Evolutionary conservation across 2,888 invertebrate species (phyloP).

Genomic region (Limnephilus auricula): DNA sequence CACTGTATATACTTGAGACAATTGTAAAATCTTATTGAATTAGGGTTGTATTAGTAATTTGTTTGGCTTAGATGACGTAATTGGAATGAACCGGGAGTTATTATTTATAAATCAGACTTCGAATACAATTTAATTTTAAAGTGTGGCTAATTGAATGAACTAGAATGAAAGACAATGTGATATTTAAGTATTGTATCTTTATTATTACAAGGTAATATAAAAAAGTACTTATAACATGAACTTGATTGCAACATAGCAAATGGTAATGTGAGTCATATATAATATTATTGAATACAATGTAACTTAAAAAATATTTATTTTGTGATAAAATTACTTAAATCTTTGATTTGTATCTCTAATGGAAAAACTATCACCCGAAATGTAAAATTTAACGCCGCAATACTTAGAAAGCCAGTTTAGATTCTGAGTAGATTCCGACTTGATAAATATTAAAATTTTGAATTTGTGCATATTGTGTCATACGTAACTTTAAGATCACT

Average conservation of each 20-base stretch:
- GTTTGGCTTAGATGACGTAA: not conserved
- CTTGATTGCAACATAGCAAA: constrained; percentile 39
- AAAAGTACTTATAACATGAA: constrained; percentile 48
- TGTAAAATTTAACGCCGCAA: not conserved
- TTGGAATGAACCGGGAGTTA: not conserved
- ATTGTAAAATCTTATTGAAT: not conserved
- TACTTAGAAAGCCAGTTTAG: not conserved
- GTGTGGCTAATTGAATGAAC: constrained; percentile 7
- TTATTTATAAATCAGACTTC: not conserved
- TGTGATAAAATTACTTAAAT: constrained; percentile 37
- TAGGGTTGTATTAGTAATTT: not conserved
- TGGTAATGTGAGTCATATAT: constrained; percentile 37
- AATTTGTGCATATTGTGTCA: not conserved
- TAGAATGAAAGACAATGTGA: constrained; percentile 45
- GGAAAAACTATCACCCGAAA: not conserved
- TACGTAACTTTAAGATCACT: not conserved
- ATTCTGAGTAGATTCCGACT: not conserved
- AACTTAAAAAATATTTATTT: constrained; percentile 8
- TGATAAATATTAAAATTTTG: not conserved
- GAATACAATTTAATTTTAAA: not conserved
- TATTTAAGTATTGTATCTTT: constrained; percentile 46
- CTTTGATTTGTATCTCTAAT: not conserved
- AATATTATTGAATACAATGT: constrained; percentile 23
- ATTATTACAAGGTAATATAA: constrained; percentile 44
- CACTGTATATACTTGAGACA: not conserved